These are phyloP conservation scores for Numida meleagris DNA, from an alignment of 2,113 vertebrate species.

Conservation along the genomic window DNA sequence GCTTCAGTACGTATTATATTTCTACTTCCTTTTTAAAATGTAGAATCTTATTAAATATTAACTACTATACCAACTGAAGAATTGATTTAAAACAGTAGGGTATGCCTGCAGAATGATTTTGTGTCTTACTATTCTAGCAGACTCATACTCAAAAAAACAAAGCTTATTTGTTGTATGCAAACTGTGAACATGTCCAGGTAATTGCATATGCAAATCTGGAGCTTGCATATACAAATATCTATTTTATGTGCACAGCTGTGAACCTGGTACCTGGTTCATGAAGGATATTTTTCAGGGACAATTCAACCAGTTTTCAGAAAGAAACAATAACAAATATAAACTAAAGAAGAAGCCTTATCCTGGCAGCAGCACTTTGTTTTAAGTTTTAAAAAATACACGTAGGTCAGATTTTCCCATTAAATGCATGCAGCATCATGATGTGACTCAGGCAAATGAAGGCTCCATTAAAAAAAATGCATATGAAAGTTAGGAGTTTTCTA, in stretches of 20 bases:
- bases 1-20: not conserved
- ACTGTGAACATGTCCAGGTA: not conserved
- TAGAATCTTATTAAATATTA: slow-evolving; percentile 66
- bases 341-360: not conserved
- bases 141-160: not conserved
- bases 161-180: slow-evolving; percentile 12
- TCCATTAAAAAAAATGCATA: not conserved
- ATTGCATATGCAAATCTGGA: not conserved
- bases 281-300: not conserved
- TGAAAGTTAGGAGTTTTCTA: not conserved
- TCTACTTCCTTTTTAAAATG: slow-evolving; percentile 45
- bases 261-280: not conserved
- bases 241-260: not conserved
- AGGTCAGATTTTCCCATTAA: not conserved
- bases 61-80: slow-evolving; percentile 25
- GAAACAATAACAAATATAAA: not conserved
- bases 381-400: not conserved
- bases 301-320: not conserved
- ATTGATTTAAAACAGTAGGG: slow-evolving; percentile 51
- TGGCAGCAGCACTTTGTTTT: not conserved
- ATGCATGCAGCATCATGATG: not conserved
- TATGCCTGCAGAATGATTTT: not conserved
- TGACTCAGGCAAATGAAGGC: not conserved
- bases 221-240: slow-evolving; percentile 5
- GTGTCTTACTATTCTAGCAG: not conserved